Evolutionary conservation across 2,888 invertebrate species (phyloP), one percentile per base, ranked within the genome.

Genomic region (Holacanthella duospinosa): DNA sequence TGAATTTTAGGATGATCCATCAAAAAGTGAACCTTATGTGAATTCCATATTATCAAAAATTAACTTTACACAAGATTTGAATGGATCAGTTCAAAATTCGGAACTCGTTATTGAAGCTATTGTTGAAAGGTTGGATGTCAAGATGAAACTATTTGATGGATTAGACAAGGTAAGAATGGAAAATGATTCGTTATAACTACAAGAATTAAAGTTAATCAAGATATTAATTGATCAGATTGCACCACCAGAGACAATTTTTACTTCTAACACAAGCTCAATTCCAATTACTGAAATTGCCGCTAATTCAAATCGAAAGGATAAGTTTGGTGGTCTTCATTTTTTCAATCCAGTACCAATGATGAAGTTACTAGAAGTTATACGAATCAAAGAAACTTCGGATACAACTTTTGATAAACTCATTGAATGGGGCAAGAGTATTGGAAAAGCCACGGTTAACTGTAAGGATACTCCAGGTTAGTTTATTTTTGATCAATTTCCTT

Each of bases 51-150:
- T 81, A 60, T 69, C 72, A 26, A 74, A 77, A 27, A 74, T 82
- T 53, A 74, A 69, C 24, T 75, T 76, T 25, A 75, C 83, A 0
- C 84, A 86, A 0, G 82, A 86, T 74, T 76, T 86, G 1, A 78
- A 78, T 1, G 81, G 80, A 43, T 82, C 85, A 19, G 86, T 85
- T 0, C 82, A 83, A 75, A 78, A 82, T 25, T 80, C 86, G 0
- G 89, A 90, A 77, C 77, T 92, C 63, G 86, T 92, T 2, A 83
- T 93, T 19, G 92, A 93, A 78, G 92, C 92, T 9, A 87, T 92
- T 74, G 84, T 91, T 9, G 92, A 93, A 77, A 90, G 91, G 75
- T 78, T 93, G 64, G 84, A 83, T 59, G 77, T 85, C 0, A 89
- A 89, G 76, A 86, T 87, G 75, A 84, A 87, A 72, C 78, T 93